Base-by-base conservation (phyloP, 2,797 vertebrate species). In the Myotis myotis region DNA sequence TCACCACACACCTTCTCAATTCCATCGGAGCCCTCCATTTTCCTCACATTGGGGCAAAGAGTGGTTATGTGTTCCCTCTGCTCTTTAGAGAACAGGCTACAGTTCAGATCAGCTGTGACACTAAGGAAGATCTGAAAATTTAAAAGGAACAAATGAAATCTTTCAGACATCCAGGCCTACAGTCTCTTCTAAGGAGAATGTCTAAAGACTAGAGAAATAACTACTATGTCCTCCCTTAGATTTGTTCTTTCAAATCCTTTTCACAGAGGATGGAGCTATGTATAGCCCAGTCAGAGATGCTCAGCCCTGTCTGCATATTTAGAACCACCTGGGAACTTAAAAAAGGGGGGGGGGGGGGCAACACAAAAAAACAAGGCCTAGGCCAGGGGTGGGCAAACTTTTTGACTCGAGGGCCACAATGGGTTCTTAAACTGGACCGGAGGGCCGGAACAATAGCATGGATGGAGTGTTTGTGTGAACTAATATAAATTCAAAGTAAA, bases 121-220 rank as follows among this genome's bases (percentile, higher is more conserved):
- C 49, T 74, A 80, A 98, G 95, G 96, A 98, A 98, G 95, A 98
- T 97, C 98, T 98, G 96, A 95, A 97, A 96, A 76, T 70, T 84
- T 92, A 80, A 96, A 94, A 97, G 91, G 17, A 93, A 38, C 89
- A 96, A 72, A 95, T 93, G 17, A 87, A 33, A 91, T 78, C 19
- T 92, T 6, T 81, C 62, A 87, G 78, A 44, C 19, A 83, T 44
- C 12, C 30, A 95, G 2, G 15, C 57, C 89, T 74, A 78, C 10
- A 13, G 16, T 86, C 17, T 72, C 81, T 71, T 82, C 16, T 95
- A 19, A 94, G 80, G 89, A 90, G 55, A 87, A 95, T 76, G n/a
- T 47, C 92, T 55, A 44, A 90, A 90, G 55, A 93, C 1, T n/a
- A 83, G 44, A 91, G 87, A 89, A 88, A 90, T 20, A 57, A 47